Evolutionary conservation across 1,140 invertebrate genomes (phyloP), one percentile per base, ranked within the genome.

Genomic region (Zaprionus gabonicus): DNA sequence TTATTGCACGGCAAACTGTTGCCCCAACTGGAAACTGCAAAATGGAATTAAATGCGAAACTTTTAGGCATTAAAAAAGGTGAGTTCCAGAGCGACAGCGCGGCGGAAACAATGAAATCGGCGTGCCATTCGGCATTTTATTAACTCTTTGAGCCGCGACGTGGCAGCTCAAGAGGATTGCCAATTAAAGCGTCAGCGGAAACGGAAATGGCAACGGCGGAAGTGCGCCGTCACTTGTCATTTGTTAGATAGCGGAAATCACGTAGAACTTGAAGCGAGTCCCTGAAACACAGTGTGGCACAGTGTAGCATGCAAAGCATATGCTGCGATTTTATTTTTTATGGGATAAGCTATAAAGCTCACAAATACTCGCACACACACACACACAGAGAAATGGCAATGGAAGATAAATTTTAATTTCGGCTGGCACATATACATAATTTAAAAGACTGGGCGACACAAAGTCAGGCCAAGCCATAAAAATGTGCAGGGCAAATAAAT

Each of bases 401-500:
- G 64, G 70, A 53, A 85, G 71, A 88, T 88, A 90, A 88, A 88
- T 88, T 88, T 81, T 88, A 88, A 88, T 88, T 90, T 84, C 62
- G 71, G n/a, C 31, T 58, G 56, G 28, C 28, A 38, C 55, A 67
- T 67, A 67, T 58, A 67, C 78, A 90, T 88, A 76, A 90, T 88
- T 84, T 81, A 88, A 72, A 72, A 62, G 58, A 53, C 51, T 55
- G 49, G 63, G 58, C 69, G 58, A 71, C 81, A 78, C 72, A 78
- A 80, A 80, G 84, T 80, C 84, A 66, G 76, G 66, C 62, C 72
- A 68, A 83, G 85, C 84, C 84, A 88, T 88, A 88, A 88, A 88
- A 88, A 84, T 84, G 84, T 78, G 85, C 65, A 76, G 66, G 78
- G 69, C 66, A 88, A 90, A 88, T 90, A 88, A 84, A 88, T 88